These are phyloP conservation scores for Haplochromis burtoni DNA, from an alignment of 2,113 vertebrate genomes.

Conservation along the genomic window DNA sequence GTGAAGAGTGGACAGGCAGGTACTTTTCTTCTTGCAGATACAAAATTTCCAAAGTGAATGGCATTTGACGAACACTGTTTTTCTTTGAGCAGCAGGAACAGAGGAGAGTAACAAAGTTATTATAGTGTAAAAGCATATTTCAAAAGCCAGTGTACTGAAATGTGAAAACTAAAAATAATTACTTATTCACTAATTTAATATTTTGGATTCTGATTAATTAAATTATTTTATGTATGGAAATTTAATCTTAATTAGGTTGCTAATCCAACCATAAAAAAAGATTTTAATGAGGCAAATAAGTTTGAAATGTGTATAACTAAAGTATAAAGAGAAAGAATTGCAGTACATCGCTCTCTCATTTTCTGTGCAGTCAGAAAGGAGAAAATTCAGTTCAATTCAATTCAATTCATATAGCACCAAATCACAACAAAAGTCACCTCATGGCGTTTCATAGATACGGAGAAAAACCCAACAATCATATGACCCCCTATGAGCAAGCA, in stretches of 20 bases:
- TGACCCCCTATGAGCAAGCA: too few relatives aligned
- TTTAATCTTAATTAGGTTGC: neutral
- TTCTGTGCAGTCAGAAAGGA: neutral
- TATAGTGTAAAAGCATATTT: neutral
- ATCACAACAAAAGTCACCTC: too few relatives aligned
- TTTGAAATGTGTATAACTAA: neutral
- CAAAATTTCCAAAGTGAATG: neutral
- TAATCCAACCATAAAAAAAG: neutral
- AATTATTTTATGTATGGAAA: neutral
- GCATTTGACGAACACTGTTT: neutral
- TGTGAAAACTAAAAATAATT: neutral
- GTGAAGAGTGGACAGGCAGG: neutral
- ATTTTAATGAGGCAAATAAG: neutral
- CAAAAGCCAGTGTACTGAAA: neutral
- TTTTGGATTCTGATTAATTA: neutral
- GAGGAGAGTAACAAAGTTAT: neutral
- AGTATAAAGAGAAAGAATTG: neutral
- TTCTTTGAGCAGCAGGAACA: neutral
- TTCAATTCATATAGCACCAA: too few relatives aligned
- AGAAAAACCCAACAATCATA: too few relatives aligned
- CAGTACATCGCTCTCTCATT: neutral
- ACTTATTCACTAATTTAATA: neutral
- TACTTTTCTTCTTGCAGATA: neutral
- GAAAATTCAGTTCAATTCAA: neutral
- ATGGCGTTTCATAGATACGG: too few relatives aligned